Evolutionary conservation across 2,113 vertebrate species (phyloP), one percentile per base, ranked within the genome.

Genomic region (Fulmarus glacialis): DNA sequence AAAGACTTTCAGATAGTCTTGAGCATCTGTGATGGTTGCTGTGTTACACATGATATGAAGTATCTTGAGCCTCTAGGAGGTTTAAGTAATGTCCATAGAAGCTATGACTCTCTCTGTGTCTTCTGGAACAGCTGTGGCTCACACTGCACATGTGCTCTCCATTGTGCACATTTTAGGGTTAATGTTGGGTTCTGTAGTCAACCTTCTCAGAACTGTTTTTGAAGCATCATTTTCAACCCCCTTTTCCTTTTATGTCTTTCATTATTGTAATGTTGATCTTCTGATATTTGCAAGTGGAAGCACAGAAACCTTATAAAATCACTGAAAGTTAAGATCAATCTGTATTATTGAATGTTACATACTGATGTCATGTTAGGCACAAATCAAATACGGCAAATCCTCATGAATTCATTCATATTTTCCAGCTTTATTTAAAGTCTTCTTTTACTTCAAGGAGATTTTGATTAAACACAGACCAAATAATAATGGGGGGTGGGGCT

Each of bases 61-160:
- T 8, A 8, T 20, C 36, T 58, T 66, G n/a, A 79, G 67, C 26
- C 29, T 55, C 62, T 67, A 11, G 36, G 8, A 38, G 42, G 10
- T 81, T 88, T 47, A 67, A 22, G 4, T 64, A 8, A 29, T 36
- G 7, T 59, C 47, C 22, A 24, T 6, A 38, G 16, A 8, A 75
- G 34, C 0, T 1, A 8, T 43, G 29, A 40, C 26, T 56, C 19
- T 47, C 70, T 11, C 21, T 81, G 24, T 56, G 21, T 60, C 52
- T 67, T 59, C n/a, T 87, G 56, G 13, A 60, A 19, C 26, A 82
- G 40, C 42, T 75, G 52, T 36, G 21, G 14, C 45, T 70, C 48
- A 70, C 6, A 0, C 43, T 45, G 14, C 24, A 29, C 3, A 3
- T 7, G 21, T 12, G 2, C 16, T 89, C 11, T 17, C 19, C 3